phyloP scores from a whole-genome alignment of 2,113 vertebrate genomes.

The Nothoprocta perdicaria region DNA sequence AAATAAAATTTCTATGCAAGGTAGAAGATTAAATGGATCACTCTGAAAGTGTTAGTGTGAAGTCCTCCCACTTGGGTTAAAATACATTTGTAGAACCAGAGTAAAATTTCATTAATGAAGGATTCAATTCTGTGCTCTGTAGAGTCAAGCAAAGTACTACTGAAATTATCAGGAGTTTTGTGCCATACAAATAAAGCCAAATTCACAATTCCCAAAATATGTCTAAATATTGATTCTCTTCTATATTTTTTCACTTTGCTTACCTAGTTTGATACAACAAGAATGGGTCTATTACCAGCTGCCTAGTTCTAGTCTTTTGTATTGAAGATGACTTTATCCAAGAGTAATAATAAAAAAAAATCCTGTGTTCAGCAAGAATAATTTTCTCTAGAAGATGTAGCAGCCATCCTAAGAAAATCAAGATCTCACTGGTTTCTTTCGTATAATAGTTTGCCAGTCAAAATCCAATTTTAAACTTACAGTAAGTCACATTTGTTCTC shows the following conservation, averaged over 20 bases:
- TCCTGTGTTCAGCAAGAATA: not conserved
- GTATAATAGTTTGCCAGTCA: constrained; percentile 3
- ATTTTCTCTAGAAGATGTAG: not conserved
- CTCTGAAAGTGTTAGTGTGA: not conserved
- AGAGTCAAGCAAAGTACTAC: not conserved
- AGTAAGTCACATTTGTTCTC: not conserved
- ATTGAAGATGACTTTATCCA: not conserved
- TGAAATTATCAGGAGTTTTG: not conserved
- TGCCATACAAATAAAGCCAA: not conserved
- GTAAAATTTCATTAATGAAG: not conserved
- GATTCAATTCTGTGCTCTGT: not conserved
- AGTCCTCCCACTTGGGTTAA: not conserved
- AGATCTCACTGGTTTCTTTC: not conserved
- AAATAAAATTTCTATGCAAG: not conserved
- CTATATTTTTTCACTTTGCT: not conserved
- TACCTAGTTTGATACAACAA: not conserved
- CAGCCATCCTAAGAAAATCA: not conserved
- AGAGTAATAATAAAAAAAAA: not conserved
- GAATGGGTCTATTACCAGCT: not conserved
- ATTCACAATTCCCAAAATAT: not conserved
- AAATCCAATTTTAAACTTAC: constrained; percentile 8
- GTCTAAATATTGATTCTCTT: not conserved
- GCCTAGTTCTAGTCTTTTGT: not conserved
- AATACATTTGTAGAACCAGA: not conserved
- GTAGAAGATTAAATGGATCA: not conserved